Evolutionary conservation across 2,113 vertebrate species (phyloP).

Genomic region (Nannobrachium achirus): DNA sequence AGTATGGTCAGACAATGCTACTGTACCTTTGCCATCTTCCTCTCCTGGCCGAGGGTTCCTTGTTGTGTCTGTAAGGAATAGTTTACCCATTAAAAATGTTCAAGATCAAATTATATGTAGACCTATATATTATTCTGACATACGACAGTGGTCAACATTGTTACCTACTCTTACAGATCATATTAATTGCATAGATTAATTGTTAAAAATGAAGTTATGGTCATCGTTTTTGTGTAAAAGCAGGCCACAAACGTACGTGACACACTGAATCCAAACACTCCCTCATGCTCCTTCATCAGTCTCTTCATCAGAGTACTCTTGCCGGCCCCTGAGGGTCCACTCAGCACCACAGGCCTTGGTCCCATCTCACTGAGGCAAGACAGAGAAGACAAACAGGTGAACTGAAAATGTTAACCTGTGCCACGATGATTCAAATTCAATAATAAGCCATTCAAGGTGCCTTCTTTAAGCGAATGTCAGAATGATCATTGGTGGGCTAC

Average conservation of each 20-base stretch:
- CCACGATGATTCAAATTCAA: no score
- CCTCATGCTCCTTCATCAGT: constrained; percentile 87
- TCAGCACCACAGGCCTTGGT: constrained; percentile 93
- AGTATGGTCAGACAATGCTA: not conserved
- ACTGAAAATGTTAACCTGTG: not conserved
- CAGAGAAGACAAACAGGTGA: not conserved
- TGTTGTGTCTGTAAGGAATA: constrained; percentile 86
- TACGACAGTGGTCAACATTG: no score
- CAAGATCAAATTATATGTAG: no score
- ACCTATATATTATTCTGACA: no score
- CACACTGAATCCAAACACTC: constrained; percentile 94
- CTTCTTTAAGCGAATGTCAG: no score
- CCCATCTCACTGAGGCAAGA: constrained; percentile 81
- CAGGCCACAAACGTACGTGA: constrained; percentile 86
- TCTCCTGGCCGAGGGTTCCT: constrained; percentile 91
- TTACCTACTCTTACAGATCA: no score
- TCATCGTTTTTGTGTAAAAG: not conserved
- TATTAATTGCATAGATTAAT: no score
- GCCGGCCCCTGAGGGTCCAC: constrained; percentile 93
- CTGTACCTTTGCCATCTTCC: constrained; percentile 90
- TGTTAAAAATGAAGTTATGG: no score
- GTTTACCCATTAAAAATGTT: constrained; percentile 8
- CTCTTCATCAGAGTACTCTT: constrained; percentile 96
- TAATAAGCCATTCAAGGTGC: no score
- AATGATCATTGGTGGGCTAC: no score